Percentiles rank a stretch among this genome's conserved stretches.
These are phyloP conservation scores for Zeuzera pyrina DNA, from an alignment of 2,888 invertebrate species.

Conservation along the genomic window DNA sequence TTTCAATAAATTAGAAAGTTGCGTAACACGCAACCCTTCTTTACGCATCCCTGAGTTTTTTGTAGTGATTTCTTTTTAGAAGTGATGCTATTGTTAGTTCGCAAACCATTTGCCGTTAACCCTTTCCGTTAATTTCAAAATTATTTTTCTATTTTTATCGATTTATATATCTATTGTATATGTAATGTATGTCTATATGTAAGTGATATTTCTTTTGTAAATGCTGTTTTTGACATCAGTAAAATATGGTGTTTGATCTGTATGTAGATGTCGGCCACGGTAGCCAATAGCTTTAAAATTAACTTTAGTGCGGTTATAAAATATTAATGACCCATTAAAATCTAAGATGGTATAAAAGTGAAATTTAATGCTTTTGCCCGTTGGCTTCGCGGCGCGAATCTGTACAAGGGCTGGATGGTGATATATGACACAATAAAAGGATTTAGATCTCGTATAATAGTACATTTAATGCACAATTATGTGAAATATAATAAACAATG, in stretches of 20 bases:
- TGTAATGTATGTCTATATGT: not conserved
- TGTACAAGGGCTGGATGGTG: slow-evolving; percentile 42
- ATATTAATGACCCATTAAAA: slow-evolving; percentile 69
- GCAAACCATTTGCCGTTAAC: slow-evolving; percentile 54
- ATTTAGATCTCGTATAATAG: slow-evolving; percentile 27
- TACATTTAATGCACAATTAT: not conserved
- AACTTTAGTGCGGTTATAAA: slow-evolving; percentile 64
- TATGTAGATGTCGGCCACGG: slow-evolving; percentile 50
- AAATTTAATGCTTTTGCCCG: slow-evolving; percentile 60
- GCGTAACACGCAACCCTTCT: slow-evolving; percentile 71
- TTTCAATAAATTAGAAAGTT: slow-evolving; percentile 71
- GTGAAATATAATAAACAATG: not conserved
- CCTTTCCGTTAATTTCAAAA: slow-evolving; percentile 59
- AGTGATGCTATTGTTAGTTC: slow-evolving; percentile 50
- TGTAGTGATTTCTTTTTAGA: slow-evolving; percentile 50
- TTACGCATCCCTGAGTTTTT: slow-evolving; percentile 52
- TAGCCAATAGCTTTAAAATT: slow-evolving; percentile 67
- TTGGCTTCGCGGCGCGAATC: slow-evolving; percentile 44
- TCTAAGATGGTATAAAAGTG: slow-evolving; percentile 68
- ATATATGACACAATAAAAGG: slow-evolving; percentile 60
- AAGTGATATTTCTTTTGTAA: not conserved
- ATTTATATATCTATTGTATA: too few relatives aligned
- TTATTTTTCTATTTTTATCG: slow-evolving; percentile 44
- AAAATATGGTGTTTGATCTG: slow-evolving; percentile 28
- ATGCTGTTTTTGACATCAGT: not conserved